Percentiles rank a stretch among this genome's conserved stretches.
Conservation (phyloP, 1,140 invertebrate genomes). For the Asobara japonica region DNA sequence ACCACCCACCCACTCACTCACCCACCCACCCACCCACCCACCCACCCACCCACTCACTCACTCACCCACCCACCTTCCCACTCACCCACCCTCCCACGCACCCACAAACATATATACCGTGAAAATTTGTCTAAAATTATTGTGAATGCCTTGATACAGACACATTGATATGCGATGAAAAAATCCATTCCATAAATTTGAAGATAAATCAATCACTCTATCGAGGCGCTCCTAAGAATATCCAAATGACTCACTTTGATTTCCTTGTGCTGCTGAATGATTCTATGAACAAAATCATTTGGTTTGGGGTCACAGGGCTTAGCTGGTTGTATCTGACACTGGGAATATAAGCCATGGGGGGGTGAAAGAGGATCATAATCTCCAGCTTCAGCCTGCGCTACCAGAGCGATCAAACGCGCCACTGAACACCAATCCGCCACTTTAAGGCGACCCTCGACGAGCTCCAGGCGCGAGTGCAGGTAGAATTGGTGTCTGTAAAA, state of each 20-base stretch:
- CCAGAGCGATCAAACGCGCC: constrained; percentile 78
- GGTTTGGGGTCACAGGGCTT: constrained; percentile 70
- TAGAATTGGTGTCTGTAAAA: constrained; percentile 82
- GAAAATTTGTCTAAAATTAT: too few species aligned
- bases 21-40: too few species aligned
- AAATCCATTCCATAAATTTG: too few species aligned
- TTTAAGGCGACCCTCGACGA: constrained; percentile 76
- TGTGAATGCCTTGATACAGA: too few species aligned
- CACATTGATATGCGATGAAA: too few species aligned
- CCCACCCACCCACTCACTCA: too few species aligned
- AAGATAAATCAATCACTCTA: too few species aligned
- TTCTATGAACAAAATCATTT: constrained; percentile 71
- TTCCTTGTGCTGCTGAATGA: constrained; percentile 72
- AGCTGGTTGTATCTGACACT: constrained; percentile 69
- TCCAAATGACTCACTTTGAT: constrained; percentile 54
- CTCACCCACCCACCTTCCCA: too few species aligned
- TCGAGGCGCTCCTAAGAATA: too few species aligned
- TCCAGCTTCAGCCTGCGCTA: constrained; percentile 78
- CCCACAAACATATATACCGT: too few species aligned
- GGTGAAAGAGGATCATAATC: constrained; percentile 74
- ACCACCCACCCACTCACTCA: too few species aligned
- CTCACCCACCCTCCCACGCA: too few species aligned
- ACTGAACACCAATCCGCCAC: constrained; percentile 75
- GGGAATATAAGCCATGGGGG: constrained; percentile 70
- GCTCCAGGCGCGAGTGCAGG: constrained; percentile 79